A percentile compares a stretch with the other conserved stretches of the same genome.
phyloP scores from a whole-genome alignment of 2,113 vertebrate genomes.

The Tringa solitaria region DNA sequence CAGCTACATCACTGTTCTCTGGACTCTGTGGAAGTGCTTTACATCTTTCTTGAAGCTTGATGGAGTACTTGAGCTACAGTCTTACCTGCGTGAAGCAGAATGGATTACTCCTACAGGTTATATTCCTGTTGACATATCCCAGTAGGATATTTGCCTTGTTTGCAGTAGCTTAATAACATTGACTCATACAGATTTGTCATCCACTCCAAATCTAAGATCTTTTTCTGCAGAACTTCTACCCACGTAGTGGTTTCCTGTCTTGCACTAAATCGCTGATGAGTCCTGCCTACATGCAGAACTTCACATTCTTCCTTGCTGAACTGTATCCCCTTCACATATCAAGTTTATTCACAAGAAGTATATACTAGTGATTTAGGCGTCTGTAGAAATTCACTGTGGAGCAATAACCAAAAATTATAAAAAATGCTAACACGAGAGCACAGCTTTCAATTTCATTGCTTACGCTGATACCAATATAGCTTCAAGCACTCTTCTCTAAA shows the following conservation, averaged over 20 bases:
- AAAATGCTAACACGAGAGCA: background rate
- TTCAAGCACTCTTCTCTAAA: background rate
- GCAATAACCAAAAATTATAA: background rate
- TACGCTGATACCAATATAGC: background rate
- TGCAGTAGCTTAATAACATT: slow-evolving; percentile 41
- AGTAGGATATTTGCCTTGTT: slow-evolving; percentile 38
- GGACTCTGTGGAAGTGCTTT: slow-evolving; percentile 16
- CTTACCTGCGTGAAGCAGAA: slow-evolving; percentile 6
- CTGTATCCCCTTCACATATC: background rate
- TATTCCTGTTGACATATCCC: slow-evolving; percentile 40
- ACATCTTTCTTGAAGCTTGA: slow-evolving; percentile 23
- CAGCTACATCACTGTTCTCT: background rate
- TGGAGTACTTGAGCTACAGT: slow-evolving; percentile 47
- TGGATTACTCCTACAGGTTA: slow-evolving; percentile 54
- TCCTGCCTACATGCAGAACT: background rate
- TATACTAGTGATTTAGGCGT: background rate
- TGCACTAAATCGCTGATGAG: background rate
- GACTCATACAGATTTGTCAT: slow-evolving; percentile 53
- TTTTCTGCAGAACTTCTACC: background rate
- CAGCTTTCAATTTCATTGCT: background rate
- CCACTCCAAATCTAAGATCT: background rate
- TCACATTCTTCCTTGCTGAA: background rate
- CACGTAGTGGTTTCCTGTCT: background rate
- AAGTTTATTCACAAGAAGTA: background rate
- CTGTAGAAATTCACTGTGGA: background rate